Evolutionary conservation across 2,888 invertebrate genomes (phyloP), one percentile per base, ranked within the genome.

Genomic region (Orchesellides sinensis): DNA sequence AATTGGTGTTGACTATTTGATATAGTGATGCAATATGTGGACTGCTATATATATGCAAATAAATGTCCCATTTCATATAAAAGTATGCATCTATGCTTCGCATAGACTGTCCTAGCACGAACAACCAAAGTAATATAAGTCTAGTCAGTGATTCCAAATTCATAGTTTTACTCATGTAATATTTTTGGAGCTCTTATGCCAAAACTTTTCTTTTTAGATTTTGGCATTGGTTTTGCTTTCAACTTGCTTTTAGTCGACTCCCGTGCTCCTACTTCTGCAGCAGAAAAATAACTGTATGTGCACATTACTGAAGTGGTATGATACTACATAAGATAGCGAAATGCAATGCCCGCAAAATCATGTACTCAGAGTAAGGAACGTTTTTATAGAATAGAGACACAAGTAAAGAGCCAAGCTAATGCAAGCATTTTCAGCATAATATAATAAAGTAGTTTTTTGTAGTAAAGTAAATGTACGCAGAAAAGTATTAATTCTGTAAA

Each of bases 341-440:
- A 32, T 25, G 59, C 40, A 63, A 35, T 40, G n/a, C 23, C 63
- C 21, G 63, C 23, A 35, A 17, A 56, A 56, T 25, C 49, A 56
- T 27, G n/a, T 40, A 8, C 10, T 40, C 27, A 56, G n/a, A n/a
- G 27, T 25, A 27, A 61, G 63, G 21, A 35, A 35, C 2, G 45
- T 45, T 25, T 40, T 40, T 40, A 14, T 5, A 40, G n/a, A 56
- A 29, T 25, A 73, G 49, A 61, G 27, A 40, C 56, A 72, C 2
- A 27, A 45, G 47, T 25, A 49, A 54, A 65, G 54, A 35, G 63
- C 63, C 63, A 61, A 65, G 74, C 49, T 73, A 65, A 54, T 74
- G 74, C 66, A 75, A 66, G 75, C 27, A 56, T 65, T 61, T 61
- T 32, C n/a, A 49, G 47, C 61, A 27, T 21, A 56, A 27, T n/a